phyloP scores from a whole-genome alignment of 2,888 invertebrate species.

The Cremastinae sp. region DNA sequence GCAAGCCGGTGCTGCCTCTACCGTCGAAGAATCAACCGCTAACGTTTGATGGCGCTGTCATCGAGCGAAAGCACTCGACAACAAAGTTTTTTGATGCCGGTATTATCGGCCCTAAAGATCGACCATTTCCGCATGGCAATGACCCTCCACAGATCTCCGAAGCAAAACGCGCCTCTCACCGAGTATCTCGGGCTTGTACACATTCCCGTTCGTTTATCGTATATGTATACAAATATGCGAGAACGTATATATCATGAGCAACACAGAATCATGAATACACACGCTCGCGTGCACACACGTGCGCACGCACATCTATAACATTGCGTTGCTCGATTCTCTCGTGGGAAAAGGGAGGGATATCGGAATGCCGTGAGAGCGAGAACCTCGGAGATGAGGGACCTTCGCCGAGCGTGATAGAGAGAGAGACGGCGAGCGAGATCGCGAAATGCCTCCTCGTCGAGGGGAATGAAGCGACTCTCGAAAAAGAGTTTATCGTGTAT shows the following conservation, averaged over 20 bases:
- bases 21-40: neutral
- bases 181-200: neutral
- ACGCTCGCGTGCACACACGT: neutral
- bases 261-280: no score
- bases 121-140: conserved; percentile 65
- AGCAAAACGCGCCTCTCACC: neutral
- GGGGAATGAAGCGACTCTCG: conserved; percentile 22
- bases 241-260: no score
- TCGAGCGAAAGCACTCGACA: neutral
- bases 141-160: conserved; percentile 67
- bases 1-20: neutral
- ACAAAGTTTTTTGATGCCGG: conserved; percentile 34
- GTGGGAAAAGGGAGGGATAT: conserved; percentile 33
- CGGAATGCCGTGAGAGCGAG: conserved; percentile 46
- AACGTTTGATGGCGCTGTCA: conserved; percentile 12
- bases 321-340: conserved; percentile 40
- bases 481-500: conserved; percentile 30
- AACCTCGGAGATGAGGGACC: conserved; percentile 2
- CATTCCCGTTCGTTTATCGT: neutral
- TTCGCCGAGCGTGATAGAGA: neutral
- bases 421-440: conserved; percentile 9
- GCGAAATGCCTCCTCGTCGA: conserved; percentile 5
- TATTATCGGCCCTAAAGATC: conserved; percentile 52
- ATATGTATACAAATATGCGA: neutral
- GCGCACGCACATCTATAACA: neutral